Percentiles rank a stretch among this genome's conserved stretches.
These are phyloP conservation scores for Ammospiza maritima DNA, from an alignment of 2,797 vertebrate species.

Conservation along the genomic window DNA sequence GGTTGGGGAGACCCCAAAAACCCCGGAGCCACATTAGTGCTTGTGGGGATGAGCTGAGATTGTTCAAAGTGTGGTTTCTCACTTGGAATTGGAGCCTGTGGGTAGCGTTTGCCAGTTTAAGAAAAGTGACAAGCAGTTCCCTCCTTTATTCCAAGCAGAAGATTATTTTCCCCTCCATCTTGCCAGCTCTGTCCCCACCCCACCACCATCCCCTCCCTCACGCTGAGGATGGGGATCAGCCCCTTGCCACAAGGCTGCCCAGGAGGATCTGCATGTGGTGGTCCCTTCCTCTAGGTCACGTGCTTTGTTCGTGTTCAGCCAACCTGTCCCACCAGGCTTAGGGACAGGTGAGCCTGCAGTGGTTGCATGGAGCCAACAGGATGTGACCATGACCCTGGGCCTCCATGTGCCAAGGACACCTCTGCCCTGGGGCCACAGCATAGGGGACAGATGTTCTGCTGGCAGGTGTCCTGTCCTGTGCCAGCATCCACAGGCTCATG, in stretches of 20 bases:
- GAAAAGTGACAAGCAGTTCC: not conserved
- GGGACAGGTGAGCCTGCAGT: not conserved
- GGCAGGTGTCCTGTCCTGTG: fast-evolving
- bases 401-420: fast-evolving
- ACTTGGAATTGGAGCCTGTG: not conserved
- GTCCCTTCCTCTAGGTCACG: not conserved
- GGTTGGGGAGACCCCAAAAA: not conserved
- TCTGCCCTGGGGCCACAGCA: fast-evolving
- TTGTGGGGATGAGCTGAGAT: not conserved
- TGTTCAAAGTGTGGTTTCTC: not conserved
- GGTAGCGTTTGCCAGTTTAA: not conserved
- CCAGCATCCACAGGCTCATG: not conserved
- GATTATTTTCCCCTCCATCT: not conserved
- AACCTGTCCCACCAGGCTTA: not conserved
- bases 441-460: not conserved
- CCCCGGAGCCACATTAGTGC: not conserved
- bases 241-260: not conserved
- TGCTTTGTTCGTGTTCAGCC: not conserved
- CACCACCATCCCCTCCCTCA: not conserved
- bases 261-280: fast-evolving
- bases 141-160: not conserved
- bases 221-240: not conserved
- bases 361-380: not conserved
- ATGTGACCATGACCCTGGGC: not conserved
- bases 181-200: not conserved